phyloP scores from a whole-genome alignment of 2,888 invertebrate species.

The Tridacna gigas region DNA sequence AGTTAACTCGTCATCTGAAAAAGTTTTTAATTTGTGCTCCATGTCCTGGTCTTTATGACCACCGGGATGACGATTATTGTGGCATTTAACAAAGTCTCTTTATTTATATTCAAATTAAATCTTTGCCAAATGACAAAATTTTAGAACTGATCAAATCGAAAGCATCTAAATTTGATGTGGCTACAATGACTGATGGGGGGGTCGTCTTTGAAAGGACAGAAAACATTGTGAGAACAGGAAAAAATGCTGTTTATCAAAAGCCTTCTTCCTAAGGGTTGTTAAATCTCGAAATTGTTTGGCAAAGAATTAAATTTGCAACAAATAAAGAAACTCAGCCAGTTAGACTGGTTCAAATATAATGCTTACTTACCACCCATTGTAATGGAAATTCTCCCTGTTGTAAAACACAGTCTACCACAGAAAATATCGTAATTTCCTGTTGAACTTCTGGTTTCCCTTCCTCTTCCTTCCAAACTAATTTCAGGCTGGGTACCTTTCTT shows the following conservation, averaged over 20 bases:
- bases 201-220: too few relatives aligned
- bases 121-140: too few relatives aligned
- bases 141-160: neutral
- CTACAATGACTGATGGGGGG: neutral
- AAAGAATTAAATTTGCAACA: neutral
- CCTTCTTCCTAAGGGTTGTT: neutral
- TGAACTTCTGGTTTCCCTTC: constrained; percentile 62
- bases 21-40: too few relatives aligned
- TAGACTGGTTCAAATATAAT: neutral
- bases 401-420: constrained; percentile 77
- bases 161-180: neutral
- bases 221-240: neutral
- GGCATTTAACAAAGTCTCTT: too few relatives aligned
- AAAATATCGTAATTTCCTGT: constrained; percentile 79
- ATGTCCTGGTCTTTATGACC: too few relatives aligned
- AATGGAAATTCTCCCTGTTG: constrained; percentile 72
- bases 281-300: neutral
- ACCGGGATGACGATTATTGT: too few relatives aligned
- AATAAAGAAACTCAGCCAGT: neutral
- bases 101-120: neutral
- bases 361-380: constrained; percentile 79
- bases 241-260: neutral
- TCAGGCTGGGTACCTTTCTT: constrained; percentile 72
- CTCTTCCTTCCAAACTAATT: constrained; percentile 73
- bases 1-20: too few relatives aligned